Base-by-base conservation (phyloP, 2,888 invertebrate species). In the Caenorhabditis doughertyi region DNA sequence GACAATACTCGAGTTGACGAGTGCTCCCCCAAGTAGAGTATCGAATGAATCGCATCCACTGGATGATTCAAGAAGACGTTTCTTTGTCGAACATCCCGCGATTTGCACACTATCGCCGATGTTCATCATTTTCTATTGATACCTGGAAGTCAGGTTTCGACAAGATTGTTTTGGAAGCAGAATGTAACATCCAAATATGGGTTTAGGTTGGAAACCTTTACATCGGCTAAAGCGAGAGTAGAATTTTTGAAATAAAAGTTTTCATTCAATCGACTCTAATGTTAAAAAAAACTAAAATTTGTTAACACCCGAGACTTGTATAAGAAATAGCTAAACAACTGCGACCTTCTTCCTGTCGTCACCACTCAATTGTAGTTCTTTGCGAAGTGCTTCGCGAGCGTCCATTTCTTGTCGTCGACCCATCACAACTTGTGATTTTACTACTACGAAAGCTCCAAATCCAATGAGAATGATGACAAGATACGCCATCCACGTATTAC, bases 401-500 rank as follows among this genome's bases (percentile, higher is more conserved):
- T 84, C 82, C 90, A 90, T 90, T 72, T 89, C 89, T 64, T 89
- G 88, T 44, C 84, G 81, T 29, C 90, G 76, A 27, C 84, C 85
- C 74, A 86, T 83, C 55, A 90, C 87, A 32, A 90, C 89, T 55
- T 84, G 81, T n/a, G 81, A 84, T 68, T 89, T 89, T 9, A 89
- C 88, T 39, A 74, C 74, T 21, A 89, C 88, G 67, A 89, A 89
- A 3, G 88, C 81, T 25, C 84, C 83, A 67, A 90, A 89, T 42
- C 90, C 90, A 35, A 89, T 49, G 9, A 89, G 32, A 56, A 89
- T 87, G 56, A 89, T 88, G 29, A 85, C 27, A 2, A 73, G 79
- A 70, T 89, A 90, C 0, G 87, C 84, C 16, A 88, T 73, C 90
- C 90, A 90, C 13, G 87, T 89, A 68, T 85, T 81, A 23, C 84